phyloP scores from a whole-genome alignment of 2,888 invertebrate species.

The Ferdinandea cuprea region DNA sequence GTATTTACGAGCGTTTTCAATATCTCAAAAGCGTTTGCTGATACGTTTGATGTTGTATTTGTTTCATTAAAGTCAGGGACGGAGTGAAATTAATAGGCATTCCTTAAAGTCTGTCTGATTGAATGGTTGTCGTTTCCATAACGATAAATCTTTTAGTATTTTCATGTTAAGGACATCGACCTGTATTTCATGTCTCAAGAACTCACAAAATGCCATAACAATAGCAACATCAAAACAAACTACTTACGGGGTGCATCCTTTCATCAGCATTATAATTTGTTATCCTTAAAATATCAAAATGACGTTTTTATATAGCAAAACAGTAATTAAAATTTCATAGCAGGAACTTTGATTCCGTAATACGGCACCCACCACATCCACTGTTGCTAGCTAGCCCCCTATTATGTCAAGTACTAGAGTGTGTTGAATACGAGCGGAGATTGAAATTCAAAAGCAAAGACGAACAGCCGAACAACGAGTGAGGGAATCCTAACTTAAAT shows the following conservation, averaged over 20 bases:
- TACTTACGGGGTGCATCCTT: not conserved
- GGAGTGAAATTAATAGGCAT: too few species aligned
- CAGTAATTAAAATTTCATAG: conserved; percentile 64
- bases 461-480: not conserved
- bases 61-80: too few species aligned
- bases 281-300: conserved; percentile 35
- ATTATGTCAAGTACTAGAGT: conserved; percentile 27
- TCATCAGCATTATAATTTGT: conserved; percentile 21
- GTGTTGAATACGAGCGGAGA: conserved; percentile 46
- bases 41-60: too few species aligned
- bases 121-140: too few species aligned
- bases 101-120: too few species aligned
- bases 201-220: not conserved
- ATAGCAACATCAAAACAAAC: not conserved
- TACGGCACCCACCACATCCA: conserved; percentile 13
- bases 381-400: not conserved
- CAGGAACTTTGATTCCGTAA: conserved; percentile 50
- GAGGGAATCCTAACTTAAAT: conserved; percentile 41
- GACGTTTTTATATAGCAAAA: conserved; percentile 40
- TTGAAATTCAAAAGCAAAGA: conserved; percentile 57
- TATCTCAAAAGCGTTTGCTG: too few species aligned
- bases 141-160: not conserved
- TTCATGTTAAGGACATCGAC: not conserved
- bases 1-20: too few species aligned
- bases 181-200: not conserved